Evolutionary conservation across 2,113 vertebrate genomes (phyloP).

Genomic region (Saccopteryx leptura): DNA sequence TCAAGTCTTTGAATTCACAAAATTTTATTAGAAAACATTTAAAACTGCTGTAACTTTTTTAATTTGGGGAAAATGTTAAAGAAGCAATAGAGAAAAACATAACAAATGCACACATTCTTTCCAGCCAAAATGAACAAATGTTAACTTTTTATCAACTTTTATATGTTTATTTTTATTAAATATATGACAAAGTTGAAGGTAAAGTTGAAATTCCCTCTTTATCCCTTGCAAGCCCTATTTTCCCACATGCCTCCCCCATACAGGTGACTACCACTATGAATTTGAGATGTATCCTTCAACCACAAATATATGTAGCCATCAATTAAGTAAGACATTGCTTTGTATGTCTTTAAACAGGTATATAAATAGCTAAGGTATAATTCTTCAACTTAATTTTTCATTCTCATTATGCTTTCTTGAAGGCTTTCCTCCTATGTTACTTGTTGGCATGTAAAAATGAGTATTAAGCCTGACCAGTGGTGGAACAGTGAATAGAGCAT

Average conservation of each 20-base stretch:
- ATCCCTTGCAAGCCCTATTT: neutral
- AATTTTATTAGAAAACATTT: constrained; percentile 39
- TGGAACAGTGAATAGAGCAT: too few relatives aligned
- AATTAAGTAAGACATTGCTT: neutral
- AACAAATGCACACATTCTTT: neutral
- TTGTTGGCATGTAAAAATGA: neutral
- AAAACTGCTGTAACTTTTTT: constrained; percentile 3
- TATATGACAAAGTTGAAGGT: neutral
- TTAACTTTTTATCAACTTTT: neutral
- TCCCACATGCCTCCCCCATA: neutral
- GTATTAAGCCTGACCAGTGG: neutral
- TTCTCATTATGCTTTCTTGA: neutral
- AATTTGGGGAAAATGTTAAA: neutral
- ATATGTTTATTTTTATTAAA: neutral
- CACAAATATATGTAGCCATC: neutral
- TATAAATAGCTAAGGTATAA: neutral
- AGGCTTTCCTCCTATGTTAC: neutral
- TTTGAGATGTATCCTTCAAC: neutral
- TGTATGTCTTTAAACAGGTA: neutral
- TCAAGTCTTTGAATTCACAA: neutral
- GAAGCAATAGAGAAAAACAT: neutral
- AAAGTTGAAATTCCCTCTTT: neutral
- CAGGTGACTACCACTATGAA: neutral
- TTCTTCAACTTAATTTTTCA: constrained; percentile 34
- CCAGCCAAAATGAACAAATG: neutral